Conservation (phyloP, 2,888 invertebrate genomes). For the Ischnura elegans region DNA sequence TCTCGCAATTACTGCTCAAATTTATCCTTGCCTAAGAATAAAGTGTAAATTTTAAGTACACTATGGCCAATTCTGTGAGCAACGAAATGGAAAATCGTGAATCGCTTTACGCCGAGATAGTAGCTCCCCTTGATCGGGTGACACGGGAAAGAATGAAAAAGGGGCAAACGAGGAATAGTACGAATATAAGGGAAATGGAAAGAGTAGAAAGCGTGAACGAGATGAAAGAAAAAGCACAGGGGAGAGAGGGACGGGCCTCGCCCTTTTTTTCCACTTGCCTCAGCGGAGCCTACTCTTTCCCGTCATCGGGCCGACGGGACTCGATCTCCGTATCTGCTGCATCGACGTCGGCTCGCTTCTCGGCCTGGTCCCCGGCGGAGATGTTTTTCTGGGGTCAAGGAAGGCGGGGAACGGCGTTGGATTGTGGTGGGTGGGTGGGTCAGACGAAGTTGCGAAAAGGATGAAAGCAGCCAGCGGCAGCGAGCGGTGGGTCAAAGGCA, state of each 20-base stretch:
- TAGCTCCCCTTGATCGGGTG: constrained; percentile 21
- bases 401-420: not conserved
- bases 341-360: constrained; percentile 27
- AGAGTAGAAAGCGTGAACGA: constrained; percentile 4
- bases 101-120: no score
- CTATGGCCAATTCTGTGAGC: no score
- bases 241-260: not conserved
- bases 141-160: not conserved
- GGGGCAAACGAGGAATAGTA: not conserved
- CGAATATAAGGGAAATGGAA: not conserved
- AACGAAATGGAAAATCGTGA: no score
- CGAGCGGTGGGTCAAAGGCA: constrained; percentile 55
- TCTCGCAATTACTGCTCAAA: no score
- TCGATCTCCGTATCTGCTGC: constrained; percentile 60
- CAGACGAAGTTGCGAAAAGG: constrained; percentile 29
- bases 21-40: no score
- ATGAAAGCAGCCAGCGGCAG: constrained; percentile 19
- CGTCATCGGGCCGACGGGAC: constrained; percentile 41
- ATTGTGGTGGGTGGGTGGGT: not conserved
- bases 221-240: not conserved
- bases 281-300: not conserved
- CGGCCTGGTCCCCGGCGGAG: not conserved
- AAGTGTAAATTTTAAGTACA: no score
- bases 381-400: not conserved
- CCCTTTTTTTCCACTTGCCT: not conserved